phyloP scores from a whole-genome alignment of 2,888 invertebrate genomes.

The Stenolophus ochropezus region DNA sequence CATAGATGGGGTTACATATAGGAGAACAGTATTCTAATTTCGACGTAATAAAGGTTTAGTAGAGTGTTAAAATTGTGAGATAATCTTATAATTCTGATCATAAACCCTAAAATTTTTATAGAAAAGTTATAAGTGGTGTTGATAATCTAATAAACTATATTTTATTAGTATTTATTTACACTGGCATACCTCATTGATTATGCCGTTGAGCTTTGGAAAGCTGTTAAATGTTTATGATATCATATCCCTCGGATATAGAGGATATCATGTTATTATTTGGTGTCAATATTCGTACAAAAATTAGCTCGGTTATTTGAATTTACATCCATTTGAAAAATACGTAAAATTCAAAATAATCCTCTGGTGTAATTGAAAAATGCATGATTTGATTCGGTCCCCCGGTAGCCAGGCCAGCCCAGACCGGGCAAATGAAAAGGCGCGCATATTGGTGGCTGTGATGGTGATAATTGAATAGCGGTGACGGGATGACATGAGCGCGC shows the following conservation, averaged over 20 bases:
- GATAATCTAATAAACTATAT: too few relatives aligned
- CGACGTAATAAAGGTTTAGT: too few relatives aligned
- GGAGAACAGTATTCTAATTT: too few relatives aligned
- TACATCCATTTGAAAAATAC: background rate
- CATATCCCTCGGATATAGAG: background rate
- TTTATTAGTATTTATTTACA: too few relatives aligned
- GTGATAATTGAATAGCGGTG: slow-evolving; percentile 38
- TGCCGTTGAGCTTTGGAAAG: too few relatives aligned
- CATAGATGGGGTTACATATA: too few relatives aligned
- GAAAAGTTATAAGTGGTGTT: too few relatives aligned
- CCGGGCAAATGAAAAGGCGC: background rate
- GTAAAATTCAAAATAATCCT: background rate
- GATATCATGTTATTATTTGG: background rate
- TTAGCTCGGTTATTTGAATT: background rate
- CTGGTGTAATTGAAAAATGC: background rate
- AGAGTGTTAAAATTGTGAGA: too few relatives aligned
- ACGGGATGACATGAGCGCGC: slow-evolving; percentile 32
- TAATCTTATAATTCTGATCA: too few relatives aligned
- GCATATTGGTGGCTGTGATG: background rate
- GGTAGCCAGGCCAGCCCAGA: background rate
- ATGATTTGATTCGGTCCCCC: background rate
- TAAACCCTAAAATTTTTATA: too few relatives aligned
- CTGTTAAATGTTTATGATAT: background rate
- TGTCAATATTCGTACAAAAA: background rate
- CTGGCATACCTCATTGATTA: too few relatives aligned